Evolutionary conservation across 1,140 invertebrate genomes (phyloP), one percentile per base, ranked within the genome.

Genomic region (Samia ricini): DNA sequence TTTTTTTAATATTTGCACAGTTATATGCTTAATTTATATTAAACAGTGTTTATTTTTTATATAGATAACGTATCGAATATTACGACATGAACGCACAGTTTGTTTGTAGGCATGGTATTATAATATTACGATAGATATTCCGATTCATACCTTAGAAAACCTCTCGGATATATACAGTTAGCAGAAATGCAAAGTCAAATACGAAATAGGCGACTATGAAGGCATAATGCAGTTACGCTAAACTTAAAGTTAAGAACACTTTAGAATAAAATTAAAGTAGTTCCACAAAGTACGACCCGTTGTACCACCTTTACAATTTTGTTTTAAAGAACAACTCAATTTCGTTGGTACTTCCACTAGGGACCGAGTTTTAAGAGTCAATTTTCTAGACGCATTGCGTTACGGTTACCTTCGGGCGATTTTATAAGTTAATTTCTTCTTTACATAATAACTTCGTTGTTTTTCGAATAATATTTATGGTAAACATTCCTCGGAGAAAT

Each of bases 361-460:
- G 51, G 51, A 52, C 51, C 20, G 19, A 21, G 20, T 21, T 52
- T 52, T 23, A 52, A 52, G 56, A 61, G 29, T 61, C 52, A 61
- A 51, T 61, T 57, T 51, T 8, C 22, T 55, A 56, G 24, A 58
- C 22, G 18, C 29, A 26, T 18, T 36, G 36, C 42, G 23, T 65
- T 22, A 57, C 50, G n/a, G 24, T 51, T 23, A 19, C 42, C 36
- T 54, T 56, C 24, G 5, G 42, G 58, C 58, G 12, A 26, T 61
- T 36, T 64, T 24, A 8, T 19, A 60, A 51, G 42, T 21, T 50
- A 36, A 20, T 48, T 64, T 33, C 54, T 20, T 60, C 55, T 64
- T 50, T 24, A 60, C 22, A 50, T 48, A 36, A 48, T 49, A 58
- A 58, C 42, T 58, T 22, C 10, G 18, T 49, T 56, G 2, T 56